phyloP scores from a whole-genome alignment of 2,888 invertebrate species.

The Athetis lepigone region DNA sequence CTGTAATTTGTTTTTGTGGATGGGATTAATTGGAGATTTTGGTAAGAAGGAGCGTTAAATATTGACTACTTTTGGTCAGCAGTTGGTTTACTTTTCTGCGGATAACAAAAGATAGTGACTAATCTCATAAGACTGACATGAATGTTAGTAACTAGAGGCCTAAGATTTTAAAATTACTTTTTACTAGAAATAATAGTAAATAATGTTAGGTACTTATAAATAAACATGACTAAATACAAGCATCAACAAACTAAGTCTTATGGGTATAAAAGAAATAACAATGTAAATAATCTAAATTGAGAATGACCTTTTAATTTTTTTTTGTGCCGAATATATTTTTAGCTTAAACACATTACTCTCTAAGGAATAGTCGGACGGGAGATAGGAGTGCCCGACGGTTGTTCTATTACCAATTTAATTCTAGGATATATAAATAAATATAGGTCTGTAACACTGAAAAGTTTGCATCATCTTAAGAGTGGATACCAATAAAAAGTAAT shows the following conservation, averaged over 20 bases:
- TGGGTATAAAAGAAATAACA: background rate
- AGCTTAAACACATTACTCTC: conserved; percentile 16
- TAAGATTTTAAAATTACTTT: background rate
- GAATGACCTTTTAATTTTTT: conserved; percentile 13
- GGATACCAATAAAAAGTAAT: conserved; percentile 7
- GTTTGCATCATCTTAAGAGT: conserved; percentile 2
- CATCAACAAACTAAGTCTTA: background rate
- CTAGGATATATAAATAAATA: background rate
- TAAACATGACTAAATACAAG: background rate
- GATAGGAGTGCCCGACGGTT: conserved; percentile 4
- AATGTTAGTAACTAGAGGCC: background rate
- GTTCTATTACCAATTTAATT: conserved; percentile 2
- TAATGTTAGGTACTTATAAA: too few relatives aligned
- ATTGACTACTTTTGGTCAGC: too few relatives aligned
- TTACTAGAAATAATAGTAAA: too few relatives aligned
- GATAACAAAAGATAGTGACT: background rate
- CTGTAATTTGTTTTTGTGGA: conserved; percentile 47
- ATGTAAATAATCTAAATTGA: conserved; percentile 11
- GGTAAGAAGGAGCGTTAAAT: too few relatives aligned
- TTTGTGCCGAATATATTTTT: conserved; percentile 21
- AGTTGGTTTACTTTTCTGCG: background rate
- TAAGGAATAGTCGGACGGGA: conserved; percentile 15
- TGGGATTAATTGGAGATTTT: conserved; percentile 6
- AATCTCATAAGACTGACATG: too few relatives aligned
- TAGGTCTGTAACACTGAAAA: too few relatives aligned